Percentiles rank a stretch among this genome's conserved stretches.
These are phyloP conservation scores for Oligia fasciuncula DNA, from an alignment of 2,888 invertebrate genomes.

Conservation along the genomic window DNA sequence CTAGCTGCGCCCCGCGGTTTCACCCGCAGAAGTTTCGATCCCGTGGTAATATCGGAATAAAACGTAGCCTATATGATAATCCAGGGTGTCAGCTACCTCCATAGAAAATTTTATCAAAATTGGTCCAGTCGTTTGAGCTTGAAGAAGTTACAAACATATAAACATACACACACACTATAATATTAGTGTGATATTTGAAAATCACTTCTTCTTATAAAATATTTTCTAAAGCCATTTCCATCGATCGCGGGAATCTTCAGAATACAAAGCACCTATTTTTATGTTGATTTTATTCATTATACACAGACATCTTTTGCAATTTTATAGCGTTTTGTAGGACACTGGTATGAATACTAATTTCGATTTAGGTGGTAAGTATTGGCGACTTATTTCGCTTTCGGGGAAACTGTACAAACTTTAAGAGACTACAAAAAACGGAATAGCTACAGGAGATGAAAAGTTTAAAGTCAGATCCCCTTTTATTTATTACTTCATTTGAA, in stretches of 20 bases:
- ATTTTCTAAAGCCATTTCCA: neutral
- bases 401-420: conserved; percentile 7
- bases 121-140: no score
- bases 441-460: neutral
- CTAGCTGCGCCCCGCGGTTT: no score
- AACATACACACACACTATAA: no score
- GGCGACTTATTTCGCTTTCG: conserved; percentile 11
- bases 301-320: conserved; percentile 24
- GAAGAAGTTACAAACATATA: no score
- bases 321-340: conserved; percentile 15
- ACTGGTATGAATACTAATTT: conserved; percentile 44
- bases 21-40: no score
- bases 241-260: neutral
- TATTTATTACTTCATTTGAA: neutral
- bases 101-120: no score
- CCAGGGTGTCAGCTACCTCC: no score
- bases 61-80: no score
- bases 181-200: neutral
- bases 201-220: conserved; percentile 10
- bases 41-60: no score
- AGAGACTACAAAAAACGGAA: conserved; percentile 3
- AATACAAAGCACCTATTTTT: conserved; percentile 40
- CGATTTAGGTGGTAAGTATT: conserved; percentile 19
- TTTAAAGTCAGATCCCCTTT: neutral
- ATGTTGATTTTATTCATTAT: conserved; percentile 30